Base-by-base conservation (phyloP, 64 coral and sea anemone species). In the Cladopsammia gracilis region DNA sequence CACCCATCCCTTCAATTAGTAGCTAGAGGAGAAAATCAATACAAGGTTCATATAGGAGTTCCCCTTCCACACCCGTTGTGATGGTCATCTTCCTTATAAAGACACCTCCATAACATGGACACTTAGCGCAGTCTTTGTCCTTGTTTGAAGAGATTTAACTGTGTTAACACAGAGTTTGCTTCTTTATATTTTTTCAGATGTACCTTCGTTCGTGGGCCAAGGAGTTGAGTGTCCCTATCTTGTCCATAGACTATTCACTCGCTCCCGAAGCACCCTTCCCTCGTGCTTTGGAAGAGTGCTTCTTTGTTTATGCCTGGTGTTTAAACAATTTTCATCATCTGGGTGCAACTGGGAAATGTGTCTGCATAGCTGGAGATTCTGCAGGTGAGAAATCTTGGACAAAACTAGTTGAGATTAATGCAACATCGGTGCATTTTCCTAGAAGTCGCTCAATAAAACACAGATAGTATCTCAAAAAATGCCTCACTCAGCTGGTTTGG, bases 221-320 rank as follows among this genome's bases (percentile, higher is more conserved):
- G 70, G 96, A 98, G 12, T 61, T 98, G 5, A 82, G 82, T 34
- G 93, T 98, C 11, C 96, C 96, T 8, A 92, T 98, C 18, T 48
- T 98, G 23, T 98, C 96, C 14, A 90, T 98, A 67, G 96, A 98
- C 48, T 98, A 98, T 25, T 98, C 96, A 3, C 71, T 98, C 1
- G 93, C 96, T 19, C 96, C 96, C 1, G 96, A 98, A 64, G 93
- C 92, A 3, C 96, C 96, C 15, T 98, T 98, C 49, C 96, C 96
- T 6, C 76, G 96, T 7, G 96, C 96, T 22, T 71, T 95, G 50
- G 96, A 98, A 42, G 96, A 98, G 48, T 98, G 96, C 25, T 98
- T 98, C 93, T 98, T 98, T 91, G 89, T 90, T 4, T 98, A 98
- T 71, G 96, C 96, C 13, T 98, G 96, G 96, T 93, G 77, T 76